Evolutionary conservation across 2,797 vertebrate genomes (phyloP).

Genomic region (Pseudocheirus occidentalis): DNA sequence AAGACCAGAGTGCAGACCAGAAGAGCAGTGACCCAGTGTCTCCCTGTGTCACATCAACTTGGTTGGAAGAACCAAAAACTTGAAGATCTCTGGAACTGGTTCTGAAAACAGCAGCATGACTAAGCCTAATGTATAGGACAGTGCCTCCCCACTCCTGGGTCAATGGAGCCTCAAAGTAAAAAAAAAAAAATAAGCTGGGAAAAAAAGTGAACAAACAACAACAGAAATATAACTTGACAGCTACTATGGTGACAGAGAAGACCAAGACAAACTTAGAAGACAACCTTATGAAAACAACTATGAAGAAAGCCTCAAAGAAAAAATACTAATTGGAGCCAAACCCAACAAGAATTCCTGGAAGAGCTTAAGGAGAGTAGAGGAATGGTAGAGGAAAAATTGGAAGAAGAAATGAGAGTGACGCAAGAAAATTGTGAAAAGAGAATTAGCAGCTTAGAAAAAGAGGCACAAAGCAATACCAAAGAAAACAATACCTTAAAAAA

Average conservation of each 20-base stretch:
- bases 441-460: neutral
- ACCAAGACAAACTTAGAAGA: neutral
- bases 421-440: neutral
- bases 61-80: neutral
- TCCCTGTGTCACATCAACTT: neutral
- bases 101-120: neutral
- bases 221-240: neutral
- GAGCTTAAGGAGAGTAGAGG: neutral
- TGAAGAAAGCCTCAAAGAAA: neutral
- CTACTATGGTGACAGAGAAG: neutral
- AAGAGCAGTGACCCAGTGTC: neutral
- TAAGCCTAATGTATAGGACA: neutral
- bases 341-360: neutral
- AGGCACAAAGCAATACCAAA: neutral
- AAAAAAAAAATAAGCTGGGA: neutral
- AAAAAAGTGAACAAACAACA: neutral
- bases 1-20: neutral
- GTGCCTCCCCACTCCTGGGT: neutral
- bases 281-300: neutral
- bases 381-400: neutral
- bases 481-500: neutral
- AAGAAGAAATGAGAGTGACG: neutral
- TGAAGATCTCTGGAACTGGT: neutral
- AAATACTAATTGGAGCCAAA: neutral
- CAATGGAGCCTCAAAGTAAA: neutral